phyloP scores from a whole-genome alignment of 2,113 vertebrate genomes.

The Oostethus manadensis region DNA sequence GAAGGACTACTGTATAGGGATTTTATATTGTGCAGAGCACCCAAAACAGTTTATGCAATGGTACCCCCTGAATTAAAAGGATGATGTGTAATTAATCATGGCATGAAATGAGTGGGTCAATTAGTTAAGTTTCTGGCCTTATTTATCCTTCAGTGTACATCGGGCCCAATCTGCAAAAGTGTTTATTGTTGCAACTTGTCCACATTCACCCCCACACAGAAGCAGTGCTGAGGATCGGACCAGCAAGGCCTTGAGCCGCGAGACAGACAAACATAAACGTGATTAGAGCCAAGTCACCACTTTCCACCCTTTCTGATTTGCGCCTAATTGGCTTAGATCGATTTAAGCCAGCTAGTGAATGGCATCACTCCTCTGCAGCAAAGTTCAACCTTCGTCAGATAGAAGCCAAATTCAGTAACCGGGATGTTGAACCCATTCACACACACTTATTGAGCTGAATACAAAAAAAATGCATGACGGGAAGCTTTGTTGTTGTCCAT shows the following conservation, averaged over 20 bases:
- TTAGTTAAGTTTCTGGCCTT: slow-evolving; percentile 36
- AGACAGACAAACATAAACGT: slow-evolving; percentile 58
- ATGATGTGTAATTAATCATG: slow-evolving; percentile 41
- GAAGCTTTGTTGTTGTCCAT: slow-evolving; percentile 35
- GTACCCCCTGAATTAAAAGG: neutral
- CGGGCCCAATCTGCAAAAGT: slow-evolving; percentile 21
- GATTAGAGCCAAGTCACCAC: slow-evolving; percentile 38
- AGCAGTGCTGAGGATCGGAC: slow-evolving; percentile 31
- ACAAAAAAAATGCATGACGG: slow-evolving; percentile 6
- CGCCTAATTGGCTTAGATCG: slow-evolving; percentile 41
- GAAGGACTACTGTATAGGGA: too few species aligned
- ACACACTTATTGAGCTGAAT: neutral
- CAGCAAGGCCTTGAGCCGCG: slow-evolving; percentile 22
- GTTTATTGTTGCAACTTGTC: slow-evolving; percentile 49
- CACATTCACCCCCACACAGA: slow-evolving; percentile 37
- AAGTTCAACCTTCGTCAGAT: slow-evolving; percentile 15
- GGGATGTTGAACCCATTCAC: slow-evolving; percentile 13
- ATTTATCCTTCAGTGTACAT: slow-evolving; percentile 28
- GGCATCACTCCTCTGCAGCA: slow-evolving; percentile 17
- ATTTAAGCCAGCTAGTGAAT: slow-evolving; percentile 33
- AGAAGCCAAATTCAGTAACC: slow-evolving; percentile 10
- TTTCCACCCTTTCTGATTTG: slow-evolving; percentile 41
- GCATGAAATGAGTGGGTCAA: slow-evolving; percentile 38
- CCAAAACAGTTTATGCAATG: neutral
- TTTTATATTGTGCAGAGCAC: neutral